These are phyloP conservation scores for Dendroctonus ponderosae DNA, from an alignment of 1,140 invertebrate genomes.

Conservation along the genomic window DNA sequence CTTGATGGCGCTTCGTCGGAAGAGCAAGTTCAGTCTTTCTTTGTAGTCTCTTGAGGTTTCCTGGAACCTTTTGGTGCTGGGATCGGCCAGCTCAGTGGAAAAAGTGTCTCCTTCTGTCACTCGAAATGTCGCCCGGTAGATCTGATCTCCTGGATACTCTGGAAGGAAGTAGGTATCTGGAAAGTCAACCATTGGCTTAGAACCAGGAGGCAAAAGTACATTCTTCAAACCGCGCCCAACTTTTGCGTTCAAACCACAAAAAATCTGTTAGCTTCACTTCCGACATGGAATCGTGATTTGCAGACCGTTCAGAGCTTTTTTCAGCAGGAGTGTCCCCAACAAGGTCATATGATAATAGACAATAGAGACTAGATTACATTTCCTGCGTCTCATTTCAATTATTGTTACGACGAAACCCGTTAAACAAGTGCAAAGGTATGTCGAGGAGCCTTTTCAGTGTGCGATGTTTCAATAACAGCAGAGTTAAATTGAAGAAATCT, in stretches of 20 bases:
- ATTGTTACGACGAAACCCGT: too few species aligned
- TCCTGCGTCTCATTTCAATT: too few species aligned
- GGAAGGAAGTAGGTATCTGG: constrained; percentile 76
- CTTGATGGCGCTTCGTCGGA: constrained; percentile 67
- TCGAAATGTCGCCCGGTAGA: constrained; percentile 76
- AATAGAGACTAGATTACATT: too few species aligned
- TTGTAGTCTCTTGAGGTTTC: constrained; percentile 69
- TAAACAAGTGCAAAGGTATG: too few species aligned
- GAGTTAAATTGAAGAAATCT: too few species aligned
- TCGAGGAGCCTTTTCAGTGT: too few species aligned
- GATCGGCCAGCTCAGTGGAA: constrained; percentile 62
- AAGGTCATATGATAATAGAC: neutral
- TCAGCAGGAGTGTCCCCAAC: neutral
- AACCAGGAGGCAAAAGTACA: too few species aligned
- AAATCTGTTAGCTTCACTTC: neutral
- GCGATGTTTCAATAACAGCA: too few species aligned
- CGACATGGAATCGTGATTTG: neutral
- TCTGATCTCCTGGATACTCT: constrained; percentile 72
- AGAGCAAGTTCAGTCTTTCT: constrained; percentile 71
- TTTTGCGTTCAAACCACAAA: neutral
- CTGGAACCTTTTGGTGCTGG: constrained; percentile 64
- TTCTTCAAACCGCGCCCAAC: too few species aligned
- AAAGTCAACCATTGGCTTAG: constrained; percentile 42
- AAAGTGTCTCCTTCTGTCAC: constrained; percentile 67
- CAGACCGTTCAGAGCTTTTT: constrained; percentile 9